These are phyloP conservation scores for Xylota sylvarum DNA, from an alignment of 2,888 invertebrate species.

Conservation along the genomic window DNA sequence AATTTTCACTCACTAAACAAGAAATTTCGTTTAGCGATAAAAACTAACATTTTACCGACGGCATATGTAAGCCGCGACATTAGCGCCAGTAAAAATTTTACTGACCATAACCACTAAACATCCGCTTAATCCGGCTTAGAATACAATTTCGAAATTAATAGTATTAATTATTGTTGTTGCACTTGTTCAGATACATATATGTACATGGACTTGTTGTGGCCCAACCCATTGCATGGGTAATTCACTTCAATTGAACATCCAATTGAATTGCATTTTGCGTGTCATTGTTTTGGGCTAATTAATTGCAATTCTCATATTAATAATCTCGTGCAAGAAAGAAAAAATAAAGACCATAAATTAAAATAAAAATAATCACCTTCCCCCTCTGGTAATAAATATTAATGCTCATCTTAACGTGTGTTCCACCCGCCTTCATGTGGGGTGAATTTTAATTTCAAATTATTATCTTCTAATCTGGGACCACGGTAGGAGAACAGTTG, in stretches of 20 bases:
- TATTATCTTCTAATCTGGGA: slow-evolving; percentile 51
- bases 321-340: slow-evolving; percentile 29
- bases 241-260: slow-evolving; percentile 42
- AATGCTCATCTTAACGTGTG: slow-evolving; percentile 25
- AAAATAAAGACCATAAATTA: slow-evolving; percentile 27
- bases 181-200: slow-evolving; percentile 2
- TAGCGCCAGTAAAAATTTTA: neutral
- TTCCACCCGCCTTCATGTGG: slow-evolving; percentile 39
- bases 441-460: slow-evolving; percentile 58
- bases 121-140: neutral
- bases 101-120: slow-evolving; percentile 8
- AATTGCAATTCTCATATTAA: slow-evolving; percentile 59
- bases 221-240: slow-evolving; percentile 37
- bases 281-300: slow-evolving; percentile 54
- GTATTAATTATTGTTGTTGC: neutral
- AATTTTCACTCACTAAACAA: neutral
- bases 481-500: slow-evolving; percentile 22
- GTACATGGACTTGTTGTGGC: neutral
- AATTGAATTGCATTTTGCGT: slow-evolving; percentile 55
- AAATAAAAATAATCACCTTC: slow-evolving; percentile 47
- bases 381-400: slow-evolving; percentile 50
- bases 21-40: neutral
- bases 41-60: slow-evolving; percentile 32
- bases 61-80: slow-evolving; percentile 2
- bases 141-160: slow-evolving; percentile 5